Conservation (phyloP, 2,888 invertebrate species). For the Atethmia centrago region DNA sequence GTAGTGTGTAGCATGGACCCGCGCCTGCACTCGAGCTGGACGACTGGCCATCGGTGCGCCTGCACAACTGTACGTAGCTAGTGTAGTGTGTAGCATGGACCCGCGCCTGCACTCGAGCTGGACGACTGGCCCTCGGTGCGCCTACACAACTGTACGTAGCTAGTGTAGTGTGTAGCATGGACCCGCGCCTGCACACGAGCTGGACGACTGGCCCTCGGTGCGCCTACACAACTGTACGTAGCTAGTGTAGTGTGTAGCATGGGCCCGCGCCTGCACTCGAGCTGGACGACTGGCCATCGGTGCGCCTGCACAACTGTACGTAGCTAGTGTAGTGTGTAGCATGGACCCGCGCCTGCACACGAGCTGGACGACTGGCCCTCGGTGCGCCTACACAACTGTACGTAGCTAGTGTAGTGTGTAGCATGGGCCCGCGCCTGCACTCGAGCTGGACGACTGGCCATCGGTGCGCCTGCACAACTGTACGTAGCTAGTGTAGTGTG, state of each 20-base stretch:
- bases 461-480: slow-evolving; percentile 76
- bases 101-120: slow-evolving; percentile 2
- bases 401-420: no score
- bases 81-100: slow-evolving; percentile 8
- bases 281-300: slow-evolving; percentile 80
- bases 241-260: slow-evolving; percentile 12
- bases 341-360: background rate
- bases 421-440: no score
- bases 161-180: slow-evolving; percentile 10
- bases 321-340: slow-evolving; percentile 33
- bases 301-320: slow-evolving; percentile 74
- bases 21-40: slow-evolving; percentile 52
- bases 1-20: slow-evolving; percentile 38
- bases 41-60: slow-evolving; percentile 83
- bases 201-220: slow-evolving; percentile 26
- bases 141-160: slow-evolving; percentile 42
- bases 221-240: slow-evolving; percentile 48
- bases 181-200: background rate
- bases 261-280: background rate
- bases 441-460: background rate
- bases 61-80: slow-evolving; percentile 67
- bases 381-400: no score
- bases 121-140: slow-evolving; percentile 30
- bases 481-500: slow-evolving; percentile 59
- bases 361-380: no score